Base-by-base conservation (phyloP, 2,888 invertebrate species). In the Kryphioiulus occultus region DNA sequence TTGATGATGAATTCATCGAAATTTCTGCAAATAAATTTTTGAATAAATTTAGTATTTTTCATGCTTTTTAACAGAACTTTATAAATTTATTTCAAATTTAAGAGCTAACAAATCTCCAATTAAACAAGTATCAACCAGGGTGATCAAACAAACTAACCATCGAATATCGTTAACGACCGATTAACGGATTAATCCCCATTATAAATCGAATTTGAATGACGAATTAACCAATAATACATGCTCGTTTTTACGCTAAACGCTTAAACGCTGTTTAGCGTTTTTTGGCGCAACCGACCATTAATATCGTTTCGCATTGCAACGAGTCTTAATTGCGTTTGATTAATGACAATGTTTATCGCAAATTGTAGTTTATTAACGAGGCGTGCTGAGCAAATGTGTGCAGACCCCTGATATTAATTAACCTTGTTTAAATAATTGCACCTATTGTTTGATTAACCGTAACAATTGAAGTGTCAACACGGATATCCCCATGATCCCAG, bases 311-410 rank as follows among this genome's bases (percentile, higher is more conserved):
- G 5, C n/a, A n/a, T n/a, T 22, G 9, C n/a, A 3, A 9, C 10
- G 0, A 26, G 2, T 26, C 30, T 78, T 78, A 78, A 78, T 78
- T 30, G 30, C 26, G 78, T 78, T 78, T 78, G 78, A 78, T 78
- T 78, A 78, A 78, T 30, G 78, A 78, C 78, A 12, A 30, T 78
- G 26, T 78, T 78, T 30, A 30, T 22, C 78, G 78, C 30, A 78
- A 78, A 78, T 78, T 30, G 22, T 78, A 78, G 78, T 78, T 78
- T 78, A 78, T 78, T 78, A 78, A 78, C 78, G 78, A 78, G 78
- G 78, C 78, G 78, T 78, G 78, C 78, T 78, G 78, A 9, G 30
- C 26, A 78, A 78, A 78, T 68, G 68, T 68, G 68, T 7, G 78
- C 78, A 10, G 59, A 59, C 59, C 59, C 59, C 59, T 22, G 78